These are phyloP conservation scores for Chromis chromis DNA, from an alignment of 2,797 vertebrate species.

Conservation along the genomic window DNA sequence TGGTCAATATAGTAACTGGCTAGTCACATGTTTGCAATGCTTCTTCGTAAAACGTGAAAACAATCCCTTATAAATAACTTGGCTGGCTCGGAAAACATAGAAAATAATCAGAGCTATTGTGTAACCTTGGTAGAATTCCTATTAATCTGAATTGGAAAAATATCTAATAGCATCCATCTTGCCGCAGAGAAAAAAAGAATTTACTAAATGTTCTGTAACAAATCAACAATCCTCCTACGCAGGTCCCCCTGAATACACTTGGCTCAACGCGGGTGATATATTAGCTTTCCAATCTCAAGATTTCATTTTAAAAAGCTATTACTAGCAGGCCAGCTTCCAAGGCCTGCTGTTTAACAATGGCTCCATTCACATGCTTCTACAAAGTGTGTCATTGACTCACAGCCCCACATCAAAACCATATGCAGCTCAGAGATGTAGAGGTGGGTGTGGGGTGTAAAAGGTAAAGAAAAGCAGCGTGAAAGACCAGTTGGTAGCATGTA, in stretches of 20 bases:
- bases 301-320: conserved; percentile 74
- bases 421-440: conserved; percentile 62
- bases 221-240: conserved; percentile 55
- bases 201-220: conserved; percentile 45
- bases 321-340: conserved; percentile 63
- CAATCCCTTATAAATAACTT: conserved; percentile 15
- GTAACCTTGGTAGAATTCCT: conserved; percentile 32
- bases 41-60: neutral
- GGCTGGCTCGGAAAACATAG: neutral
- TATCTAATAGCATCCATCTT: conserved; percentile 41
- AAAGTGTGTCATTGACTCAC: conserved; percentile 70
- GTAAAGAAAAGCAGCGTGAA: conserved; percentile 41
- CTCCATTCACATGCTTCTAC: conserved; percentile 72
- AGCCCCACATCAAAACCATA: conserved; percentile 76
- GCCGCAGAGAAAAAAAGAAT: conserved; percentile 27
- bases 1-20: neutral
- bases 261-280: conserved; percentile 53
- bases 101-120: conserved; percentile 4
- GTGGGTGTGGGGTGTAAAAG: conserved; percentile 41
- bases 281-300: conserved; percentile 70
- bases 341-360: conserved; percentile 72
- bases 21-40: neutral
- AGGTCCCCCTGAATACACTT: conserved; percentile 47
- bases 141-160: conserved; percentile 30
- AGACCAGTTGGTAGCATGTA: conserved; percentile 24